These are phyloP conservation scores for Dermatemys mawii DNA, from an alignment of 2,113 vertebrate species.

Conservation along the genomic window DNA sequence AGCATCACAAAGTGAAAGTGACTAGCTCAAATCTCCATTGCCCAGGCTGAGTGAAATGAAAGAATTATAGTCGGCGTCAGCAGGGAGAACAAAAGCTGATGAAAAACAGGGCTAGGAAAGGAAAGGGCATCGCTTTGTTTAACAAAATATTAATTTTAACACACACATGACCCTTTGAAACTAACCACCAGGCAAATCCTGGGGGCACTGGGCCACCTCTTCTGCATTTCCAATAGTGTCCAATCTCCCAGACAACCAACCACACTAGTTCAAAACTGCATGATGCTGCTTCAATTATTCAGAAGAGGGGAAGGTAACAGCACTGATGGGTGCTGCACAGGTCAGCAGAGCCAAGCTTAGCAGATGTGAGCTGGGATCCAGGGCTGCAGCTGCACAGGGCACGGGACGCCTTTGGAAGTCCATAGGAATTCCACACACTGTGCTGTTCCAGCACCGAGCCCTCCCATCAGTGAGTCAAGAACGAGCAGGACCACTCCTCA, in stretches of 20 bases:
- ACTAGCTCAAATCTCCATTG: background rate
- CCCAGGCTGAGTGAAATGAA: background rate
- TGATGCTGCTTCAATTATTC: background rate
- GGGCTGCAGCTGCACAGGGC: background rate
- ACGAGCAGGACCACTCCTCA: background rate
- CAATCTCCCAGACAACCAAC: background rate
- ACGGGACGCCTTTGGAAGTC: background rate
- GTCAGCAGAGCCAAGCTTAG: background rate
- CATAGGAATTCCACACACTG: background rate
- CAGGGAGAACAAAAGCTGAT: background rate
- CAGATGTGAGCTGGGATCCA: background rate
- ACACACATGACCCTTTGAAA: background rate
- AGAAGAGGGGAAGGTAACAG: background rate
- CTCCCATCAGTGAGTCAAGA: background rate
- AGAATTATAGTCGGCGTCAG: conserved; percentile 26
- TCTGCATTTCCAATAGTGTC: background rate
- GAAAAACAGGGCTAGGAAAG: conserved; percentile 27
- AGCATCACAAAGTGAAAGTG: conserved; percentile 14
- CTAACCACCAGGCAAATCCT: background rate
- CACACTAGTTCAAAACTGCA: background rate
- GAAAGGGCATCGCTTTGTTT: conserved; percentile 27
- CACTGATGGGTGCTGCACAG: background rate
- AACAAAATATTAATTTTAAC: conserved; percentile 47
- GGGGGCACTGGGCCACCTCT: background rate
- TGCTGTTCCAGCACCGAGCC: background rate